Base-by-base conservation (phyloP, 2,888 invertebrate species). In the Kryphioiulus occultus region DNA sequence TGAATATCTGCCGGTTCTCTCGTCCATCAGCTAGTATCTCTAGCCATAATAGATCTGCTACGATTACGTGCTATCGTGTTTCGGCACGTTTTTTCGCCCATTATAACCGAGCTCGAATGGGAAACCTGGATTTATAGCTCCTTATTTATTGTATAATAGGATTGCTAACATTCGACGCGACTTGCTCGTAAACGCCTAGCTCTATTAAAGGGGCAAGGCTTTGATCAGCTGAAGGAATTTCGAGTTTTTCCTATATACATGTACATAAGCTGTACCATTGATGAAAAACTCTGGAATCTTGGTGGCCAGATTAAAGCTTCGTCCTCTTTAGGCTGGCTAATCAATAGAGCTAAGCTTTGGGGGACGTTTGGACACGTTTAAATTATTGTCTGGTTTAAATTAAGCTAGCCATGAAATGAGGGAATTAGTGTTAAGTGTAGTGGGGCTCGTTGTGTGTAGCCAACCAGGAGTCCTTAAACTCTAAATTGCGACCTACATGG, bases 381-480 rank as follows among this genome's bases (percentile, higher is more conserved):
- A 68, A 68, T 68, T 68, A 68, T 26, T n/a, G 12, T 26, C 68
- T 68, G 68, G 26, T 68, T 68, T 68, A 68, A 26, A 68, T 68
- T 68, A 26, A 68, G 68, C 68, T 26, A 68, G 68, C 68, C 68
- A 68, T 68, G 68, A 68, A 68, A 68, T 26, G 68, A 59, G 22
- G 68, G 68, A 26, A 68, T 68, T 68, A 68, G 26, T 26, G 68
- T 68, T 68, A 26, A 68, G 68, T 68, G 26, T 22, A 12, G 22
- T 12, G 26, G 68, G 68, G 26, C 68, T 68, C 68, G 68, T 68
- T 68, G 26, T 22, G 68, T 68, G 26, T 26, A 68, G 68, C 26
- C 68, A 68, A 26, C 22, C 68, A 26, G 68, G 26, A 26, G 26
- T 9, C 26, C 15, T 10, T 68, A 26, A 15, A 26, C 68, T 68